Evolutionary conservation across 1,140 invertebrate species (phyloP).

Genomic region (Brachystomella parvula): DNA sequence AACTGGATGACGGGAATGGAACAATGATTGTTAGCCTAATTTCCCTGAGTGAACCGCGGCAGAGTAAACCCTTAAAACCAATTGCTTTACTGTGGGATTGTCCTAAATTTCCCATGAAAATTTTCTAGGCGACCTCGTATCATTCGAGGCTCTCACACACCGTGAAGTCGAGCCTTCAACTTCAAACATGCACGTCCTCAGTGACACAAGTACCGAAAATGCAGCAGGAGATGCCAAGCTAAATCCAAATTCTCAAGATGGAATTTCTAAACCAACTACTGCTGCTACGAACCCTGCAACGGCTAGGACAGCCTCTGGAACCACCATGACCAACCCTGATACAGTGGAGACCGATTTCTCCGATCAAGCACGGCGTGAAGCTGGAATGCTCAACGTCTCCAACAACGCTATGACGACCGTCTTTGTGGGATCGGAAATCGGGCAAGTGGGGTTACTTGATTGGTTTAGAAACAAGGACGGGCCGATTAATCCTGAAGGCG

Average conservation of each 20-base stretch:
- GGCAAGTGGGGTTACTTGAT: conserved; percentile 24
- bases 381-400: not conserved
- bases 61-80: not conserved
- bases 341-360: not conserved
- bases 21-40: conserved; percentile 15
- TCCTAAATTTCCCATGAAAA: not conserved
- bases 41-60: conserved; percentile 18
- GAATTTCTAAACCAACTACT: too few species aligned
- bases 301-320: not conserved
- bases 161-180: not conserved
- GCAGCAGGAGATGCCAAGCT: too few species aligned
- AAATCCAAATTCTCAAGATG: not conserved
- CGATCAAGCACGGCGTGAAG: not conserved
- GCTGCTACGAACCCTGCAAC: not conserved
- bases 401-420: conserved; percentile 22
- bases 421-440: conserved; percentile 30
- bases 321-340: not conserved
- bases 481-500: conserved; percentile 12
- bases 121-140: not conserved
- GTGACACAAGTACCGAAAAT: too few species aligned
- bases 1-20: conserved; percentile 24
- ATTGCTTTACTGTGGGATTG: not conserved
- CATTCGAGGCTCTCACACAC: not conserved
- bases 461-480: conserved; percentile 33
- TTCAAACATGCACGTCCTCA: not conserved